A percentile compares a stretch with the other conserved stretches of the same genome.
Evolutionary conservation across 2,113 vertebrate species (phyloP).

Genomic region (Saccopteryx leptura): DNA sequence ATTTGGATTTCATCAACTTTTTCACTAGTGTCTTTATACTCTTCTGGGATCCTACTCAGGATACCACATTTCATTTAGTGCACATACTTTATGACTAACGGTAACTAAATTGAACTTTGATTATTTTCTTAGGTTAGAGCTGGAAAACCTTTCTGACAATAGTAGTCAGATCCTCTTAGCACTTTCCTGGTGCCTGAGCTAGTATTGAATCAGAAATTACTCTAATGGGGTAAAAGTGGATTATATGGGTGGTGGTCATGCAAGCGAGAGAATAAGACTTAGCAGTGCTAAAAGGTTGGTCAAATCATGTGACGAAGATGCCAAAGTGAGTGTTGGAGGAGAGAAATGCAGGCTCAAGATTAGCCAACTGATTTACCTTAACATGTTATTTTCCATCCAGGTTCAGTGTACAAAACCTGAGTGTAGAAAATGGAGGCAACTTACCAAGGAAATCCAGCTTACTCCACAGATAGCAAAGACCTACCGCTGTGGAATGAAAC

Average conservation of each 20-base stretch:
- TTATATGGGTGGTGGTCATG: neutral
- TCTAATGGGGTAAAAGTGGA: neutral
- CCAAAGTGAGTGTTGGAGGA: neutral
- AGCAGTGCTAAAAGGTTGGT: neutral
- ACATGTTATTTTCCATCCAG: slow-evolving; percentile 82
- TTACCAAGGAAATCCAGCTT: slow-evolving; percentile 97
- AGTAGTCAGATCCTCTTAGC: neutral
- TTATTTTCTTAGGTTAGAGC: neutral
- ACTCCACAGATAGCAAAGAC: slow-evolving; percentile 93
- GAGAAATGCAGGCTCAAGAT: neutral
- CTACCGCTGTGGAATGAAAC: slow-evolving; percentile 97
- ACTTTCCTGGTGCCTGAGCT: neutral
- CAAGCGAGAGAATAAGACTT: neutral
- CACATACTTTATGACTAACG: neutral
- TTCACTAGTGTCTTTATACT: neutral
- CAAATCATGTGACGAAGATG: neutral
- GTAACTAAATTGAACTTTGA: neutral
- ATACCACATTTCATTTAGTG: neutral
- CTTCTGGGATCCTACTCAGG: neutral
- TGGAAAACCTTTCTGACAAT: neutral
- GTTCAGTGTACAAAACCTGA: slow-evolving; percentile 96
- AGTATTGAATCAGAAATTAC: slow-evolving; percentile 32
- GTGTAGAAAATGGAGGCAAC: slow-evolving; percentile 98
- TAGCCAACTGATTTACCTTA: neutral
- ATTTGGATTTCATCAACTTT: slow-evolving; percentile 4